Percentiles rank a stretch among this genome's conserved stretches.
phyloP scores from a whole-genome alignment of 2,113 vertebrate species.

The Polyodon spathula region DNA sequence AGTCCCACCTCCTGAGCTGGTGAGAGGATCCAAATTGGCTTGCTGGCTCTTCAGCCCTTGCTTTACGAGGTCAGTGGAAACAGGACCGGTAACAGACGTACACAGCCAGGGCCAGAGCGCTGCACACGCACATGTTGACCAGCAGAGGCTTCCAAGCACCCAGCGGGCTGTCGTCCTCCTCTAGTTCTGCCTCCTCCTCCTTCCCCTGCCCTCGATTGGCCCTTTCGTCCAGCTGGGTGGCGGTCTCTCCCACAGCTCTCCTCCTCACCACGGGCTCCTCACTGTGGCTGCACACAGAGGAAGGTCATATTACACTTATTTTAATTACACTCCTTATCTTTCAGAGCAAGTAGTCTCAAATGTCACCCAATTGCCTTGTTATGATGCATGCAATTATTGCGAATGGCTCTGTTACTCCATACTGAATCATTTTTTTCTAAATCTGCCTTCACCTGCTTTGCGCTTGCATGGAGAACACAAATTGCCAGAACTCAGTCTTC shows the following conservation, averaged over 20 bases:
- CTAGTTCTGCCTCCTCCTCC: constrained; percentile 28
- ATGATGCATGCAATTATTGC: too few species aligned
- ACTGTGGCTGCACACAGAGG: constrained; percentile 11
- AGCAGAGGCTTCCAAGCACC: constrained; percentile 74
- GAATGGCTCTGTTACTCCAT: too few species aligned
- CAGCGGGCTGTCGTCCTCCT: constrained; percentile 32
- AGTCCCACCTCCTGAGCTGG: constrained; percentile 30
- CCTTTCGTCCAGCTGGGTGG: constrained; percentile 9
- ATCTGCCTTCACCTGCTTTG: too few species aligned
- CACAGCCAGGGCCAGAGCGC: constrained; percentile 71
- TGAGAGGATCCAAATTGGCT: constrained; percentile 29
- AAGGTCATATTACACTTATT: neutral
- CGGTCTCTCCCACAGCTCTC: constrained; percentile 34
- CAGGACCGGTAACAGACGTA: constrained; percentile 85
- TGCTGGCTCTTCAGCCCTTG: constrained; percentile 22
- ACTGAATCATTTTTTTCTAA: too few species aligned
- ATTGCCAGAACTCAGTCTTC: too few species aligned
- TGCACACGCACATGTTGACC: constrained; percentile 77
- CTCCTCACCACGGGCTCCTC: constrained; percentile 20
- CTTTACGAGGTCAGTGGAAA: constrained; percentile 65
- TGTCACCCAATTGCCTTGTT: too few species aligned
- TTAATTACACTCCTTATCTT: too few species aligned
- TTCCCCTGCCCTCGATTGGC: constrained; percentile 33
- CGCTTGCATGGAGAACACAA: too few species aligned
- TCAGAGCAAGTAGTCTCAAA: too few species aligned